Evolutionary conservation across 2,113 vertebrate genomes (phyloP).

Genomic region (Chionodraco myersi): DNA sequence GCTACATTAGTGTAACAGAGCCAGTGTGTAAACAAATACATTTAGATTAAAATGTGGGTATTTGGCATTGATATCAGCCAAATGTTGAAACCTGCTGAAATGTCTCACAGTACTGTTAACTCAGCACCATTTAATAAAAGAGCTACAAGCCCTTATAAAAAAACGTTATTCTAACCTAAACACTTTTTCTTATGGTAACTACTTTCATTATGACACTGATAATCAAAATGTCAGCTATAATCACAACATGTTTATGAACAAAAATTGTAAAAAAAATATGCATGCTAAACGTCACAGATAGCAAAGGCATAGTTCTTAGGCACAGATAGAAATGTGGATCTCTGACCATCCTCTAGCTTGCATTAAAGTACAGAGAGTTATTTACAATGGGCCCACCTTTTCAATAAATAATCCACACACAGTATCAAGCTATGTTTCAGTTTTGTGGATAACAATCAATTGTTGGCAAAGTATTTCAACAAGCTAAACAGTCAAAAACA

Average conservation of each 20-base stretch:
- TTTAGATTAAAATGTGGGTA: background rate
- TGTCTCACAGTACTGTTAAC: conserved; percentile 15
- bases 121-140: conserved; percentile 31
- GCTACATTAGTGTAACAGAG: conserved; percentile 1
- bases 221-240: conserved; percentile 8
- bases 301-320: conserved; percentile 56
- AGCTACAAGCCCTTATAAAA: conserved; percentile 60
- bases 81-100: conserved; percentile 26
- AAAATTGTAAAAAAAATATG: conserved; percentile 14
- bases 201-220: background rate
- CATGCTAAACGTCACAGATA: conserved; percentile 39
- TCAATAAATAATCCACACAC: conserved; percentile 8
- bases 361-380: conserved; percentile 18
- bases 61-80: conserved; percentile 12
- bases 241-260: conserved; percentile 22
- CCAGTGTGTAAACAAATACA: conserved; percentile 32
- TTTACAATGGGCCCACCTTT: background rate
- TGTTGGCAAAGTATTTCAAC: conserved; percentile 1
- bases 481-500: conserved; percentile 24
- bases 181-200: conserved; percentile 1
- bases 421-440: conserved; percentile 9
- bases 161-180: background rate
- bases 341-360: background rate
- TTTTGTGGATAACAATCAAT: conserved; percentile 16
- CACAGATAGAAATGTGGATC: conserved; percentile 17